Evolutionary conservation across 1,140 invertebrate genomes (phyloP), one percentile per base, ranked within the genome.

Genomic region (Bombus breviceps): DNA sequence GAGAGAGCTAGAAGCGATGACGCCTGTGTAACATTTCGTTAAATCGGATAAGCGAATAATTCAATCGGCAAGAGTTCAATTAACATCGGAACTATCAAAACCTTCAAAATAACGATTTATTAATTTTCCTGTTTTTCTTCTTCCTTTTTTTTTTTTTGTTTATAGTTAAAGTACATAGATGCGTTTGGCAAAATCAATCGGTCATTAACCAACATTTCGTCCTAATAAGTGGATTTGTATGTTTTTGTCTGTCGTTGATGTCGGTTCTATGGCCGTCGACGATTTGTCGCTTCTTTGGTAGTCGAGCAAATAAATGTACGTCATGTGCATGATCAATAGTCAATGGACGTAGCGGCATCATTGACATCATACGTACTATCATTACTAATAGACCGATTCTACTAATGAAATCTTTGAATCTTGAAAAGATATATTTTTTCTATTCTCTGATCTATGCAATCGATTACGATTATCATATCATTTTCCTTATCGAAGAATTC

Each of bases 261-360:
- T 39, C 22, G 62, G 12, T 79, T 69, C 6, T 47, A 9, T 13
- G 78, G 39, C 43, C 43, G 78, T n/a, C 32, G 77, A 28, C 12
- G 57, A 82, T 64, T 82, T 43, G 69, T 47, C 69, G 47, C 64
- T 68, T 57, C 28, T 75, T 74, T 22, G 25, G n/a, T 32, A 66
- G 83, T 53, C 83, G 77, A 53, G 37, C 74, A 74, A 81, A 81
- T 81, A 69, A 81, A 85, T 18, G 57, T 53, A 81, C 71, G 78
- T 85, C 82, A 79, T 53, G 43, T 28, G 75, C 66, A 76, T 71
- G 47, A 66, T 84, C 82, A 84, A 53, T 84, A 78, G 71, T 84
- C 82, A 84, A 84, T 84, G 75, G 78, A 84, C 82, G 82, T 84
- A 84, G 66, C 22, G 47, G 18, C 18, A 37, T 59, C 37, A 53